Evolutionary conservation across 2,888 invertebrate genomes (phyloP).

Genomic region (Dynastes grantii): DNA sequence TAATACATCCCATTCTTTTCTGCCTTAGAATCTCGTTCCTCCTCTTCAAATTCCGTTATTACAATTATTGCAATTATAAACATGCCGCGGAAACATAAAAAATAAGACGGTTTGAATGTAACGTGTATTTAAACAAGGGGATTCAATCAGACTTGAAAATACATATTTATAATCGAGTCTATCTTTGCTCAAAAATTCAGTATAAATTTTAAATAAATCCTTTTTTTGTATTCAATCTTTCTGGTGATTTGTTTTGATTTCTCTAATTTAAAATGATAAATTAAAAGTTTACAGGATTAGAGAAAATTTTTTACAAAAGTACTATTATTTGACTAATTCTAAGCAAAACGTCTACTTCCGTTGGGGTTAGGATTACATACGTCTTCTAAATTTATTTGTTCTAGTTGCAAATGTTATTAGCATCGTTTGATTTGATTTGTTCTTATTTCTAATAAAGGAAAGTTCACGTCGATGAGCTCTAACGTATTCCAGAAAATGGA

Average conservation of each 20-base stretch:
- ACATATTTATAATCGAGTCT: neutral
- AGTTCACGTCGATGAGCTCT: neutral
- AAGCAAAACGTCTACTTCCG: neutral
- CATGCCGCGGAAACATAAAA: no score
- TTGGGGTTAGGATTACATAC: neutral
- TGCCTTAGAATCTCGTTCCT: no score
- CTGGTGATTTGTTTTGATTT: conserved; percentile 18
- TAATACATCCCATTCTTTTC: no score
- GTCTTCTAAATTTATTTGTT: neutral
- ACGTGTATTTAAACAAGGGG: no score
- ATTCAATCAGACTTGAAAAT: conserved; percentile 1
- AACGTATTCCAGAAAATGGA: neutral
- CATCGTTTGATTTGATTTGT: neutral
- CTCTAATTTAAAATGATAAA: neutral
- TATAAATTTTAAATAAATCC: neutral
- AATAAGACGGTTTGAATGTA: no score
- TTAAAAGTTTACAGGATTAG: neutral
- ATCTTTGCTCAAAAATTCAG: neutral
- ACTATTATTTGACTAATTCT: neutral
- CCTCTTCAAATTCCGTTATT: no score
- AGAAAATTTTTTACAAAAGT: neutral
- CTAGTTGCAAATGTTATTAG: neutral
- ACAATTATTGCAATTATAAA: no score
- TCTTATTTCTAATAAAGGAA: neutral
- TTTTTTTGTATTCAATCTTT: neutral